phyloP scores from a whole-genome alignment of 2,888 invertebrate species.

The Ochropleura leucogaster region DNA sequence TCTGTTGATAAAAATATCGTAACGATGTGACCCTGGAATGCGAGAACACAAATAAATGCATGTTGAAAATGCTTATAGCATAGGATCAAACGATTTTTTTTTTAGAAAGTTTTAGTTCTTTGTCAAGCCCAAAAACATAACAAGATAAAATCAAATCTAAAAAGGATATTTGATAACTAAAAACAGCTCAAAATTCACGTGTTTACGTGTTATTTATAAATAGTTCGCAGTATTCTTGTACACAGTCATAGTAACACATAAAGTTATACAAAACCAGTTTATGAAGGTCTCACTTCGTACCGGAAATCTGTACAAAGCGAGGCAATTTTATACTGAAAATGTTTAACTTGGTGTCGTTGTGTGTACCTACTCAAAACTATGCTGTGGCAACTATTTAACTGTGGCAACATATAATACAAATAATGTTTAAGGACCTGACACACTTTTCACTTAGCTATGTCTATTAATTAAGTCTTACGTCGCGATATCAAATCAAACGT shows the following conservation, averaged over 20 bases:
- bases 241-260: too few relatives aligned
- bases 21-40: constrained; percentile 43
- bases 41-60: constrained; percentile 30
- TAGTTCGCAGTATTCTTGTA: background rate
- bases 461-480: background rate
- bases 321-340: too few relatives aligned
- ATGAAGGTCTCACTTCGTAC: too few relatives aligned
- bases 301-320: too few relatives aligned
- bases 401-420: background rate
- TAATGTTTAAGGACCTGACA: background rate
- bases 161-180: too few relatives aligned
- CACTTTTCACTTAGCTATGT: background rate
- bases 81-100: background rate
- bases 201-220: background rate
- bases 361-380: background rate
- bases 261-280: too few relatives aligned
- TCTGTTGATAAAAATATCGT: constrained; percentile 46
- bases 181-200: too few relatives aligned
- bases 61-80: constrained; percentile 11
- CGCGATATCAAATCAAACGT: background rate
- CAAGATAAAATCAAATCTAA: background rate
- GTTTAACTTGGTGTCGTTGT: too few relatives aligned
- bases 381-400: background rate
- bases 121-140: background rate
- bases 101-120: background rate